Conservation (phyloP, 2,797 vertebrate genomes). For the Bryconaethiops microstoma region DNA sequence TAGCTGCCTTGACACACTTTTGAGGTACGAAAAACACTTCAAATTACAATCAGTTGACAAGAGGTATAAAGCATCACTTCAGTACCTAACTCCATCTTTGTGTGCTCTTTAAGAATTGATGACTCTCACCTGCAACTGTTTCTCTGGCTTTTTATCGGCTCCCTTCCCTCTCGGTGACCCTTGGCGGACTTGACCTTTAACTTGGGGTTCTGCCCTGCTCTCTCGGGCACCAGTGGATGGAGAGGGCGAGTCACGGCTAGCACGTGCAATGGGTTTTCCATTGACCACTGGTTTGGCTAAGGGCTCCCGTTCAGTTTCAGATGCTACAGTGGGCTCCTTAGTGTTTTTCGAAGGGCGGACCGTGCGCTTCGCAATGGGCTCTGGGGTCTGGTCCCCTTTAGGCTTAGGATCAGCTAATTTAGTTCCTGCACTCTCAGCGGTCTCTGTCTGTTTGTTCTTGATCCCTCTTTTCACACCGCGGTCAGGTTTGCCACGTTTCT, state of each 20-base stretch:
- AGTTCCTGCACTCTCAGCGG: constrained; percentile 44
- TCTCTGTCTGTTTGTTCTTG: constrained; percentile 77
- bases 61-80: not conserved
- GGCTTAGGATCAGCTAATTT: constrained; percentile 48
- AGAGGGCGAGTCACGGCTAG: constrained; percentile 48
- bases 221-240: constrained; percentile 52
- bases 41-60: not conserved
- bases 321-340: constrained; percentile 52
- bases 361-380: constrained; percentile 63
- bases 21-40: too few relatives aligned
- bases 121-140: constrained; percentile 68
- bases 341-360: constrained; percentile 52
- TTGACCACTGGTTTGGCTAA: constrained; percentile 49
- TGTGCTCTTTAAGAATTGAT: not conserved
- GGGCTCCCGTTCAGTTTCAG: constrained; percentile 44
- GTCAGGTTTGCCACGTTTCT: constrained; percentile 78
- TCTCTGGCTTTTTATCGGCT: constrained; percentile 38
- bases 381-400: constrained; percentile 67
- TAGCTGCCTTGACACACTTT: too few relatives aligned
- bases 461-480: constrained; percentile 75
- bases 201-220: constrained; percentile 51
- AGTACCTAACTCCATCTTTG: not conserved
- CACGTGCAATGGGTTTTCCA: constrained; percentile 41
- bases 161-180: constrained; percentile 18
- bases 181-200: constrained; percentile 48